A percentile compares a stretch with the other conserved stretches of the same genome.
Evolutionary conservation across 2,888 invertebrate species (phyloP).

Genomic region (Tillus elongatus): DNA sequence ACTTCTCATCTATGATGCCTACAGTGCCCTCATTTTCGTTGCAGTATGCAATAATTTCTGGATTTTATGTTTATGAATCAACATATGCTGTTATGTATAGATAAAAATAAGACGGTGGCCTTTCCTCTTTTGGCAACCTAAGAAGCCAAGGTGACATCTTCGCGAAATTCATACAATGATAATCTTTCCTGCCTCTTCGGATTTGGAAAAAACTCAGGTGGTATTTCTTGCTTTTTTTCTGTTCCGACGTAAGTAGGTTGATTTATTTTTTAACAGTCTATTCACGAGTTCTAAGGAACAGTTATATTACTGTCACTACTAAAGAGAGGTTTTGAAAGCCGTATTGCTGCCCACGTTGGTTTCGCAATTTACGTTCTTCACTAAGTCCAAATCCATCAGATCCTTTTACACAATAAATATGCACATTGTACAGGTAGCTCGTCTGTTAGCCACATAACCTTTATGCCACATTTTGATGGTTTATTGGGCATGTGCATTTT

Average conservation of each 20-base stretch:
- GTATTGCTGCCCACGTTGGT: slow-evolving; percentile 28
- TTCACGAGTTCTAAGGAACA: slow-evolving; percentile 25
- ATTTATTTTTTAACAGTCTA: slow-evolving; percentile 16
- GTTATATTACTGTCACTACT: slow-evolving; percentile 28
- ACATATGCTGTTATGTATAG: not conserved
- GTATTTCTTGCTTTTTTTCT: slow-evolving; percentile 23
- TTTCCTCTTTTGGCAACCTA: too few species aligned
- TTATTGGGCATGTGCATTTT: slow-evolving; percentile 22
- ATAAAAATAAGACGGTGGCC: not conserved
- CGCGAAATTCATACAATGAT: slow-evolving; percentile 14
- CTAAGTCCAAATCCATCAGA: slow-evolving; percentile 25
- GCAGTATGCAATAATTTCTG: slow-evolving; percentile 3
- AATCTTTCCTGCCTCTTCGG: slow-evolving; percentile 15
- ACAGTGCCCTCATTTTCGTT: not conserved
- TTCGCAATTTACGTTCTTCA: slow-evolving; percentile 24
- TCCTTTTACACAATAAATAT: slow-evolving; percentile 27
- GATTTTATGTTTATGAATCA: slow-evolving; percentile 3
- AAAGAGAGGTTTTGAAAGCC: slow-evolving; percentile 24
- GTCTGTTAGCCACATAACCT: slow-evolving; percentile 21
- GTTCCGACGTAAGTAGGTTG: slow-evolving; percentile 24
- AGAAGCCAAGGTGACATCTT: too few species aligned
- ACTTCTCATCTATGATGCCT: slow-evolving; percentile 1
- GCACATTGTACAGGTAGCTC: slow-evolving; percentile 24
- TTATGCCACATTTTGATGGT: slow-evolving; percentile 25
- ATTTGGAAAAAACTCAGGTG: slow-evolving; percentile 19